Conservation (phyloP, 2,113 vertebrate species). For the Ceyx cyanopectus region DNA sequence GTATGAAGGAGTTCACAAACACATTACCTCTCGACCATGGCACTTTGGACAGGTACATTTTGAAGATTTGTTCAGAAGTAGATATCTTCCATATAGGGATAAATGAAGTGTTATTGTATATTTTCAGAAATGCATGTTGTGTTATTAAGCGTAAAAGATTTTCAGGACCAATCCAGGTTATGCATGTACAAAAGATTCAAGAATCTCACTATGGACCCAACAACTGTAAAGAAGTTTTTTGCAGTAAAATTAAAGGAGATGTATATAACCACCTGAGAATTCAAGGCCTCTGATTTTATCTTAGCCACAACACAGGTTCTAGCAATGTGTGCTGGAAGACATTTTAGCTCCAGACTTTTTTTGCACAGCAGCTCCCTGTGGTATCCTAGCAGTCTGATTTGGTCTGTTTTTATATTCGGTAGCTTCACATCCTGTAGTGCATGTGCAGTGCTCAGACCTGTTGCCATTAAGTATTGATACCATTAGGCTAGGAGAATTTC, state of each 20-base stretch:
- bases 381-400: not conserved
- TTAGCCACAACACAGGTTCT: not conserved
- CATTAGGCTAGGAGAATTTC: not conserved
- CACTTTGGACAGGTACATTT: constrained; percentile 72
- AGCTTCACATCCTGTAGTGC: not conserved
- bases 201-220: not conserved
- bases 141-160: not conserved
- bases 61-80: not conserved
- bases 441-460: not conserved
- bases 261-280: not conserved
- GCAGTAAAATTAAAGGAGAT: not conserved
- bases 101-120: not conserved
- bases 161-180: not conserved
- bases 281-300: not conserved
- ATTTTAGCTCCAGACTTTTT: not conserved
- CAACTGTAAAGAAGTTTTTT: not conserved
- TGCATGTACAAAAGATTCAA: not conserved
- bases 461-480: not conserved
- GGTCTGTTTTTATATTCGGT: not conserved
- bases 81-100: not conserved
- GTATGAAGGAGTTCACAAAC: constrained; percentile 66
- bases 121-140: not conserved
- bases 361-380: not conserved
- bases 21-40: constrained; percentile 64
- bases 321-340: not conserved